Base-by-base conservation (phyloP, 1,140 invertebrate species). In the Spodoptera frugiperda region DNA sequence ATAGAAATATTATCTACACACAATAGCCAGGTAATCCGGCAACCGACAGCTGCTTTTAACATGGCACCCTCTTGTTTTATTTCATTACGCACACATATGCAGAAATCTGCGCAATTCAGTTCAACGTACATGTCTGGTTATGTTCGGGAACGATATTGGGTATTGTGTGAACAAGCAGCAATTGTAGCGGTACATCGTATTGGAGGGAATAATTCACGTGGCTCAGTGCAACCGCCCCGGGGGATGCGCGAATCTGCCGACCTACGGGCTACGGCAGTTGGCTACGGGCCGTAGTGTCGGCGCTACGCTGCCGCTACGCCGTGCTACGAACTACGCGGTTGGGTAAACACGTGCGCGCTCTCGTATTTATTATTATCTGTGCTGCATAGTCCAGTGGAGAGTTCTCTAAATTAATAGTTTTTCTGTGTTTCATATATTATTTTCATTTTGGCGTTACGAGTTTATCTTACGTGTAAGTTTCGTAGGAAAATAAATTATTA, bases 221-320 rank as follows among this genome's bases (percentile, higher is more conserved):
- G 55, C 63, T 77, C 75, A 70, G 75, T 74, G 77, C 79, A 78
- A 61, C 70, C 59, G 61, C 73, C 57, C 48, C 72, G 48, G 80
- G 82, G 74, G 75, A 77, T 77, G 82, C 83, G 80, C 77, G 77
- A 75, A 77, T 77, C 78, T 79, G 63, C 68, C 79, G 78, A 25
- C 30, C 71, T 59, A 61, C 71, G 71, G 70, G 83, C 83, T 89
- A 88, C 91, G 90, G 84, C 89, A 92, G 89, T 92, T 84, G 77
- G 81, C 87, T 90, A 88, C 89, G 87, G 82, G 79, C 77, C 87
- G 87, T 89, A 87, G 88, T 81, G 55, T 63, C 72, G 73, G 73
- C 76, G 86, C 88, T 89, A 90, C 89, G 85, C 76, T 76, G 78
- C 55, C 55, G 78, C 83, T 86, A 85, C 87, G 83, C 46, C 78